These are phyloP conservation scores for Vanessa tameamea DNA, from an alignment of 1,140 invertebrate species.

Conservation along the genomic window DNA sequence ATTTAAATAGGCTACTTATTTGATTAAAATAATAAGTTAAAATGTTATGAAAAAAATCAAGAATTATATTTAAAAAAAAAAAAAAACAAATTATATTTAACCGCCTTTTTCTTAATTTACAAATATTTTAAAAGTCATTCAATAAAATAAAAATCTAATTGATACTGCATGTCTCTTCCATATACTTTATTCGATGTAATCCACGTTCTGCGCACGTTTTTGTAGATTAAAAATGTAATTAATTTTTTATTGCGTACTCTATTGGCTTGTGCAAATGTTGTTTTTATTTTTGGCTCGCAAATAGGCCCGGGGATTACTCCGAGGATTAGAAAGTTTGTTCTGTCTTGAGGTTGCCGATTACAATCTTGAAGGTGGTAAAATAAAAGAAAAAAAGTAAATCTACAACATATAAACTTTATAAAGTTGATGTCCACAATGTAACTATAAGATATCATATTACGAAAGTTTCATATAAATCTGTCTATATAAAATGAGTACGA, in stretches of 20 bases:
- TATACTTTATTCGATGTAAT: conserved; percentile 39
- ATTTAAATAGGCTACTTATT: too few relatives aligned
- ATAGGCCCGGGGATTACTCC: conserved; percentile 45
- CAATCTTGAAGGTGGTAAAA: conserved; percentile 21
- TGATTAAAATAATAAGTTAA: too few relatives aligned
- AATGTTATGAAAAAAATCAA: too few relatives aligned
- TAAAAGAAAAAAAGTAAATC: background rate
- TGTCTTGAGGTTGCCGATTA: conserved; percentile 43
- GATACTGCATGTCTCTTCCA: conserved; percentile 41
- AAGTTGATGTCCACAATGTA: too few relatives aligned
- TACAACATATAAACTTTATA: too few relatives aligned
- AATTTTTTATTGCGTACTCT: conserved; percentile 75
- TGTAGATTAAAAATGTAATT: conserved; percentile 78
- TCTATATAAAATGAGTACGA: too few relatives aligned
- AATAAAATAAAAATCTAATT: background rate
- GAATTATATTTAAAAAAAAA: too few relatives aligned
- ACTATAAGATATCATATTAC: too few relatives aligned
- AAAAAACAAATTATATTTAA: background rate
- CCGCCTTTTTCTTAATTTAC: too few relatives aligned
- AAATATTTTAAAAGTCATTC: background rate
- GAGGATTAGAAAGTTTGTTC: conserved; percentile 54
- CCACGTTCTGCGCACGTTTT: conserved; percentile 63
- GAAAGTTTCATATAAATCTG: too few relatives aligned
- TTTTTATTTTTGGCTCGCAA: conserved; percentile 65
- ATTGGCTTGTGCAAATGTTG: conserved; percentile 73